These are phyloP conservation scores for Alosa alosa DNA, from an alignment of 2,113 vertebrate genomes.

Conservation along the genomic window DNA sequence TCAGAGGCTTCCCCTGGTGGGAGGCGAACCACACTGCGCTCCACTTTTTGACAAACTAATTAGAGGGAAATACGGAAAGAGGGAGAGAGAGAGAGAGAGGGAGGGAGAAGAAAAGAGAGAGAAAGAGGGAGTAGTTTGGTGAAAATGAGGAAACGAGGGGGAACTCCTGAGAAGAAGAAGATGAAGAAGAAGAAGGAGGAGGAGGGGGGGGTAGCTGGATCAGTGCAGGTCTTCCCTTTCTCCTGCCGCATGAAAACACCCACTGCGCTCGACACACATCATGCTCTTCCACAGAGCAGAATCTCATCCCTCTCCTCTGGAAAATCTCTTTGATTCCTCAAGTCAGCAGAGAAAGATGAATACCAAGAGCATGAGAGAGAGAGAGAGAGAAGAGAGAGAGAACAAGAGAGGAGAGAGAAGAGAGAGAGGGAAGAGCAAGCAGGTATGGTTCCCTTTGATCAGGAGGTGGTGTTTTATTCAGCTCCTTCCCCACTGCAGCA, in stretches of 20 bases:
- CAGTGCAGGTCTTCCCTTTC: constrained; percentile 17
- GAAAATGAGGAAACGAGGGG: background rate
- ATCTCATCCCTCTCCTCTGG: background rate
- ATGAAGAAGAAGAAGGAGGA: background rate
- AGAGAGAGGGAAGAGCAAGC: background rate
- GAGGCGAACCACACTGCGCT: constrained; percentile 14
- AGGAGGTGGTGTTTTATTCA: background rate
- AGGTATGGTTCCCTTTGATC: background rate
- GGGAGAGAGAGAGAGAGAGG: background rate
- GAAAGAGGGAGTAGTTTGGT: background rate
- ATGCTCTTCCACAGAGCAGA: background rate
- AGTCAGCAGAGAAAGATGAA: background rate
- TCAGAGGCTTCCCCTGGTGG: constrained; percentile 13
- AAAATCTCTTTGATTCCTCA: constrained; percentile 7
- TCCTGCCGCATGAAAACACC: background rate
- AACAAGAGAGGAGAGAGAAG: background rate
- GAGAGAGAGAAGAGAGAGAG: background rate
- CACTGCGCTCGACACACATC: constrained; percentile 8
- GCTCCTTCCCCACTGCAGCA: background rate
- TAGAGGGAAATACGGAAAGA: constrained; percentile 24
- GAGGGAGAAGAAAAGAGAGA: background rate
- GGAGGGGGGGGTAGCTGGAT: background rate
- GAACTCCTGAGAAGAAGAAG: background rate
- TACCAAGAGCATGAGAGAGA: background rate
- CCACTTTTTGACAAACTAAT: constrained; percentile 42